A percentile compares a stretch with the other conserved stretches of the same genome.
phyloP scores from a whole-genome alignment of 1,140 invertebrate species.

The Drosophila leontia region DNA sequence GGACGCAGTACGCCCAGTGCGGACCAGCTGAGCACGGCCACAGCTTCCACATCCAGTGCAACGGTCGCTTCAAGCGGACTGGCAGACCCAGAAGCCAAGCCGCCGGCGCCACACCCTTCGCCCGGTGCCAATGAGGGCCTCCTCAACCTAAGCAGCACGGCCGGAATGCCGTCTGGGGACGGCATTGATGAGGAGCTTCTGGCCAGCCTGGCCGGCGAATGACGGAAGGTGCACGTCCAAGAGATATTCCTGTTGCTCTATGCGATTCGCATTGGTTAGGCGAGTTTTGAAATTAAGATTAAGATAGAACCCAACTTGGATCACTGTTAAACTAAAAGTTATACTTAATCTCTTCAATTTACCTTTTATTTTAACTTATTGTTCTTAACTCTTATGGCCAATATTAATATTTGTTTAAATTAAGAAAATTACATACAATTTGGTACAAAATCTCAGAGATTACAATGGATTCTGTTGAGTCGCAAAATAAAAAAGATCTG shows the following conservation, averaged over 20 bases:
- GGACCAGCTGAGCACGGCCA: conserved; percentile 3
- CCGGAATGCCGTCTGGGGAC: conserved; percentile 29
- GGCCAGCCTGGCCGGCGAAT: conserved; percentile 71
- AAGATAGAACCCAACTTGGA: neutral
- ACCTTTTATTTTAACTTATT: conserved; percentile 1
- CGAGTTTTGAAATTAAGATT: neutral
- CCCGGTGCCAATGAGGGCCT: conserved; percentile 33
- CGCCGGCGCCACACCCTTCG: conserved; percentile 20
- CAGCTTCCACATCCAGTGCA: conserved; percentile 13
- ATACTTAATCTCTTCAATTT: neutral
- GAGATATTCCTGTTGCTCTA: conserved; percentile 45
- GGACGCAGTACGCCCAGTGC: conserved; percentile 29
- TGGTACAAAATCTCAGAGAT: conserved; percentile 62
- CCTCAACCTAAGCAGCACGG: conserved; percentile 38
- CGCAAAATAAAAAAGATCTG: conserved; percentile 9
- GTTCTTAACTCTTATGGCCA: conserved; percentile 1
- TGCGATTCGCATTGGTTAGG: conserved; percentile 26
- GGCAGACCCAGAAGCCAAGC: conserved; percentile 15
- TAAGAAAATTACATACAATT: conserved; percentile 29
- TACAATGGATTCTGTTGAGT: conserved; percentile 22
- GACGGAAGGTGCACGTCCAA: conserved; percentile 30
- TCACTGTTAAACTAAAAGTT: conserved; percentile 9
- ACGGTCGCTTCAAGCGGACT: conserved; percentile 2
- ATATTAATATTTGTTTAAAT: conserved; percentile 13
- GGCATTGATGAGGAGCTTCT: conserved; percentile 73